Evolutionary conservation across 2,888 invertebrate species (phyloP), one percentile per base, ranked within the genome.

Genomic region (Yponomeuta evonymella): DNA sequence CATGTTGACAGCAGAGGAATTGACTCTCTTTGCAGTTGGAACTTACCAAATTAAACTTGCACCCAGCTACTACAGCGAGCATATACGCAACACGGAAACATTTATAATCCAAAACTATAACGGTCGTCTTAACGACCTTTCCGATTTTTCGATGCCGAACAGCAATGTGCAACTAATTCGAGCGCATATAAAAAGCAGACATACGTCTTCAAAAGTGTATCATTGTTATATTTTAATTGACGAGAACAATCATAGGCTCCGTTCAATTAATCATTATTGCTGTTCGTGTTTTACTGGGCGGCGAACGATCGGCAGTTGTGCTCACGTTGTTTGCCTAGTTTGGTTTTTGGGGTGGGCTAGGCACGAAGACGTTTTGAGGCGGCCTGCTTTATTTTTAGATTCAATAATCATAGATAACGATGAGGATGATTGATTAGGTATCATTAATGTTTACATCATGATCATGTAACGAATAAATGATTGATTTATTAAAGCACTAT

Each of bases 1-100:
- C 33, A 33, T 33, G 33, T 33, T 33, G 33, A 5, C 33, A 33
- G 3, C 3, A 5, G 33, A 33, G 33, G 33, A 33, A 33, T 33
- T 33, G 70, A 70, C n/a, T 36, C 70, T 70, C 23, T 70, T 70
- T 63, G 63, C 70, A 36, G 33, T 68, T 29, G 68, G 68, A n/a
- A 68, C 48, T n/a, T 68, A 68, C 68, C 73, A 73, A 67, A 73
- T 74, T 5, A 73, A 73, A 72, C 70, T 71, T 33, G 73, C 73
- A 48, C 43, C 64, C 71, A 73, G 69, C 69, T 72, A 15, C 33
- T 33, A 33, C 33, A 33, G 33, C 33, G 33, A 33, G 33, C 33
- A 33, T 33, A 33, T 33, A 33, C 68, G 73, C 51, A 66, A 15
- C 68, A 73, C 48, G 11, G 73, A 62, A 15, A 30, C 70, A 73